Conservation (phyloP, 2,888 invertebrate genomes). For the Megalurothrips usitatus region DNA sequence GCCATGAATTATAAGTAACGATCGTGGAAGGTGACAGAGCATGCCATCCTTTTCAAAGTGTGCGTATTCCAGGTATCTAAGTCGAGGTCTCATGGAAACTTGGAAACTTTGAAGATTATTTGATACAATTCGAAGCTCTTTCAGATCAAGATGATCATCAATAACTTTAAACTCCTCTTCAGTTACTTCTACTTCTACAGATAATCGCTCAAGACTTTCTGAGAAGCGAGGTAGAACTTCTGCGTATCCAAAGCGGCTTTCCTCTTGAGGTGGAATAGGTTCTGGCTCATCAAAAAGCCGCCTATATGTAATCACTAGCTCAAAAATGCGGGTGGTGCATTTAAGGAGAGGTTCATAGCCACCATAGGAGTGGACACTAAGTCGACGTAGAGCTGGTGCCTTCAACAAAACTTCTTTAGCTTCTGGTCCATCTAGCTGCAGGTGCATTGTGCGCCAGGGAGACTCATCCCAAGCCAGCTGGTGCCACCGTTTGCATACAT, state of each 20-base stretch:
- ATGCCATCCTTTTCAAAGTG: constrained; percentile 5
- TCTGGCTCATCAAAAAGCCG: background rate
- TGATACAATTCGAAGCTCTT: constrained; percentile 2
- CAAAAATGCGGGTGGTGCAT: constrained; percentile 13
- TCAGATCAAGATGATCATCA: background rate
- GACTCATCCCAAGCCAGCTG: background rate
- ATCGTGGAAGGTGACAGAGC: background rate
- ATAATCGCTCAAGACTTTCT: background rate
- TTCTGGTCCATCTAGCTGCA: background rate
- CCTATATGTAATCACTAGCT: background rate
- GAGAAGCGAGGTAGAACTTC: background rate
- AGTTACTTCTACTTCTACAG: background rate
- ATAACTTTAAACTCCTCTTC: constrained; percentile 9
- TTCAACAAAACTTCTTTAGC: background rate
- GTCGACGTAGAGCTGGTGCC: background rate
- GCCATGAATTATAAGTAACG: background rate
- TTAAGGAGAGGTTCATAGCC: background rate
- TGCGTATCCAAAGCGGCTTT: background rate
- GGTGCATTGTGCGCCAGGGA: background rate
- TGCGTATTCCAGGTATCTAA: background rate
- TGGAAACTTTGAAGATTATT: background rate
- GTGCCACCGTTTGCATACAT: background rate
- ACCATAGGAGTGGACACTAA: background rate
- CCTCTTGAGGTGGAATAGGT: background rate
- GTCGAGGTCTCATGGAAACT: background rate